Conservation (phyloP, 92 coral and sea anemone genomes). For the Phenganax marumi region DNA sequence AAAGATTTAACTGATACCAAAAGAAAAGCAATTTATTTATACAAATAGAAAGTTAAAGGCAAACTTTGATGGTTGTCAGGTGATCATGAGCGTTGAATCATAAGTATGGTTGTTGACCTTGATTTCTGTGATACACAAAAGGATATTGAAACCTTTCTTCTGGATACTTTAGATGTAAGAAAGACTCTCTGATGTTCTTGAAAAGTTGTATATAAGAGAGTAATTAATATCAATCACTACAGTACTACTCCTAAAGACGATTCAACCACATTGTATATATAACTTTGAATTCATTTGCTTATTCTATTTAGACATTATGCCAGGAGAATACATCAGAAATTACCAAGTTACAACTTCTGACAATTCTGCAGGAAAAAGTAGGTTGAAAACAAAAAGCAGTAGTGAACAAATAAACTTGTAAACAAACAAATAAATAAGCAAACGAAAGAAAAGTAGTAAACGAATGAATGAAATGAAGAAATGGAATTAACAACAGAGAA, state of each 20-base stretch:
- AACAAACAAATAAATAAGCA: background rate
- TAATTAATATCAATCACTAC: too few relatives aligned
- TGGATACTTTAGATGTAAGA: conserved; percentile 81
- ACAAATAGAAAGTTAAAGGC: too few relatives aligned
- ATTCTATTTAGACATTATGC: conserved; percentile 63
- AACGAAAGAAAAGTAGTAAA: background rate
- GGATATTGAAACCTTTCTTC: conserved; percentile 62
- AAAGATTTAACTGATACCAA: too few relatives aligned
- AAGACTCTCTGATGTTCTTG: background rate
- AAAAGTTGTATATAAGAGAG: background rate
- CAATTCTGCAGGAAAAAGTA: conserved; percentile 90
- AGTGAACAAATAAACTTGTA: too few relatives aligned
- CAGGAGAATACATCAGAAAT: conserved; percentile 73
- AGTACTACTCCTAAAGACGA: too few relatives aligned
- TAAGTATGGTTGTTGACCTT: background rate
- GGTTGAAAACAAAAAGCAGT: background rate
- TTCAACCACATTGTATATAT: background rate
- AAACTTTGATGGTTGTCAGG: too few relatives aligned
- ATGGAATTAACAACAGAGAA: too few relatives aligned
- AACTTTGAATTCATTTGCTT: background rate
- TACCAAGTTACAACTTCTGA: conserved; percentile 74
- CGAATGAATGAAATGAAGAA: background rate
- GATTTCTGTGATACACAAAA: conserved; percentile 5
- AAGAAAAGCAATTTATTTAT: too few relatives aligned
- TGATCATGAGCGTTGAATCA: too few relatives aligned